These are phyloP conservation scores for Drosophila kambysellisi DNA, from an alignment of 2,888 invertebrate genomes.

Conservation along the genomic window DNA sequence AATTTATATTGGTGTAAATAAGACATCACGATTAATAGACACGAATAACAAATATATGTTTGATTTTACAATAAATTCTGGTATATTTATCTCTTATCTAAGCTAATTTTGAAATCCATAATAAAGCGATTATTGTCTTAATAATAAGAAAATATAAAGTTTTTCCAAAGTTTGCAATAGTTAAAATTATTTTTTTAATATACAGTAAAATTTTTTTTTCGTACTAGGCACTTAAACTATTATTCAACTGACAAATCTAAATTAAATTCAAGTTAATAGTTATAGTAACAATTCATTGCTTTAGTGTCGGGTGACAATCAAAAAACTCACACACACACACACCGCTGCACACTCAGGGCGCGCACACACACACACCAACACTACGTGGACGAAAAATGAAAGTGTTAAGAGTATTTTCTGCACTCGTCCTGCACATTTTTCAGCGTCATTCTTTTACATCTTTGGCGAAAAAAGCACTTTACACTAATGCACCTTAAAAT, in stretches of 20 bases:
- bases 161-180: neutral
- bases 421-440: constrained; percentile 67
- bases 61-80: neutral
- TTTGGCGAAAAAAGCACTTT: constrained; percentile 77
- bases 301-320: constrained; percentile 46
- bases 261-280: constrained; percentile 2
- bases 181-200: neutral
- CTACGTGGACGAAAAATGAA: constrained; percentile 56
- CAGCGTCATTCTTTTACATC: constrained; percentile 59
- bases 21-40: no score
- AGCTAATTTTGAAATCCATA: neutral
- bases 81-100: neutral
- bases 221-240: neutral
- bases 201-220: neutral
- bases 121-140: neutral
- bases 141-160: neutral
- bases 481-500: constrained; percentile 81
- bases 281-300: neutral
- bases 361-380: neutral
- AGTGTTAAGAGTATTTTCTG: constrained; percentile 75
- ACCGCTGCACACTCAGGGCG: neutral
- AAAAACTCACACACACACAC: constrained; percentile 19
- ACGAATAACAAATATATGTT: neutral
- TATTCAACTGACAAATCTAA: constrained; percentile 6
- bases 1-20: no score